phyloP scores from a whole-genome alignment of 1,140 invertebrate genomes.

The Onthophagus taurus region DNA sequence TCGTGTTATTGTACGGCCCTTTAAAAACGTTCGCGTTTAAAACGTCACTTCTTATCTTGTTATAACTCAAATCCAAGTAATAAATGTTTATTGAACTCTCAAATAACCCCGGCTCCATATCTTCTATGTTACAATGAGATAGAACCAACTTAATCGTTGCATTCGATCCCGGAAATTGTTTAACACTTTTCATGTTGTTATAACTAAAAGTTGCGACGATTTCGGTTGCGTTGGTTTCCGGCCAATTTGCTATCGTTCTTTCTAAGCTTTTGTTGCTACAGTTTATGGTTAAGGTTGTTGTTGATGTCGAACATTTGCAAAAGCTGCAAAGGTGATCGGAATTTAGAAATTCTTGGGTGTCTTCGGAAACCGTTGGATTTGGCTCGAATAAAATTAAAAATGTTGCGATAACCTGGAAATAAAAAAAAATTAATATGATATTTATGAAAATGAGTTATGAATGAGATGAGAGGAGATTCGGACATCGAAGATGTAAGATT shows the following conservation, averaged over 20 bases:
- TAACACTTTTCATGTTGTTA: slow-evolving; percentile 36
- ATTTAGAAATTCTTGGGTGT: slow-evolving; percentile 17
- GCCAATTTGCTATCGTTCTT: slow-evolving; percentile 39
- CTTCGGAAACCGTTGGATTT: no score
- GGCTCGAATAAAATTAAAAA: no score
- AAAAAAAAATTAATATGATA: no score
- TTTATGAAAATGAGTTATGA: no score
- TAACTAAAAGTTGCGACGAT: slow-evolving; percentile 38
- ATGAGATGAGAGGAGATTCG: no score
- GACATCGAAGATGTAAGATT: no score
- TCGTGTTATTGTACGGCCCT: slow-evolving; percentile 44
- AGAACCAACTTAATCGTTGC: slow-evolving; percentile 34
- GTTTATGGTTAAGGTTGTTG: slow-evolving; percentile 25
- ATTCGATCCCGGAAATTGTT: slow-evolving; percentile 37
- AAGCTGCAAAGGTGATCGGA: no score
- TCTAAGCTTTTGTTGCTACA: slow-evolving; percentile 36
- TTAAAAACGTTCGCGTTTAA: slow-evolving; percentile 48
- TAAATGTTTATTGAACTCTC: slow-evolving; percentile 51
- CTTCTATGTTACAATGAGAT: slow-evolving; percentile 42
- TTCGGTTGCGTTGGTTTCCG: slow-evolving; percentile 27
- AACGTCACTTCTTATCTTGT: slow-evolving; percentile 51
- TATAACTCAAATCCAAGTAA: slow-evolving; percentile 62
- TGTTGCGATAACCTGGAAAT: no score
- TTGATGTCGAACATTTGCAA: slow-evolving; percentile 26
- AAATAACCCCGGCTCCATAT: slow-evolving; percentile 54